A percentile compares a stretch with the other conserved stretches of the same genome.
Evolutionary conservation across 2,888 invertebrate genomes (phyloP).

Genomic region (Euzophera pinguis): DNA sequence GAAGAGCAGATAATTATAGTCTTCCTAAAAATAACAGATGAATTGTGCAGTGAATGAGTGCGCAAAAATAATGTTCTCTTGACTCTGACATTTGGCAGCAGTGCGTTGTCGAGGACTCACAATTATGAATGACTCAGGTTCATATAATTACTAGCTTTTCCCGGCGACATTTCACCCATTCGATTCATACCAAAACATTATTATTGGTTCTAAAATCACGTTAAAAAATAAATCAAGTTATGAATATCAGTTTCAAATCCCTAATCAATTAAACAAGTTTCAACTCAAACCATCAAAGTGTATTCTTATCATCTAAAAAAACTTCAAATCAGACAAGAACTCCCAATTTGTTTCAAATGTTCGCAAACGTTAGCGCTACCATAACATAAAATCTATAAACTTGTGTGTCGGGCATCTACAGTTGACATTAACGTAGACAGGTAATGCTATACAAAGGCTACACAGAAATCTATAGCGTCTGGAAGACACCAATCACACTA

Average conservation of each 20-base stretch:
- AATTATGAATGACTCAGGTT: too few relatives aligned
- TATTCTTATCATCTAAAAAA: too few relatives aligned
- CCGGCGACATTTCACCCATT: too few relatives aligned
- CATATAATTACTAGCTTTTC: too few relatives aligned
- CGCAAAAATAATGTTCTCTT: slow-evolving; percentile 10
- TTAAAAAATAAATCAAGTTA: too few relatives aligned
- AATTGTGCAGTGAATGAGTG: slow-evolving; percentile 27
- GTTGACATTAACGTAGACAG: neutral
- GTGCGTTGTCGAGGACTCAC: slow-evolving; percentile 1
- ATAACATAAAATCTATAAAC: slow-evolving; percentile 3
- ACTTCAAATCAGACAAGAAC: neutral
- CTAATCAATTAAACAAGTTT: too few relatives aligned
- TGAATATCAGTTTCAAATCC: too few relatives aligned
- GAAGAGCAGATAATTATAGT: slow-evolving; percentile 40
- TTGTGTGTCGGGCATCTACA: neutral
- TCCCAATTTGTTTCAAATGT: neutral
- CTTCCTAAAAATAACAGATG: slow-evolving; percentile 36
- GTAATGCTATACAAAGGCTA: neutral
- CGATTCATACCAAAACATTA: too few relatives aligned
- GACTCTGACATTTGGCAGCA: slow-evolving; percentile 17
- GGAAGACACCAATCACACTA: slow-evolving; percentile 23
- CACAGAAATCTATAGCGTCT: neutral
- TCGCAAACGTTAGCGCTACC: neutral
- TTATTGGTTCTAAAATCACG: too few relatives aligned
- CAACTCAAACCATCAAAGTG: too few relatives aligned